Conservation (phyloP, 1,140 invertebrate genomes). For the Nylanderia fulva region DNA sequence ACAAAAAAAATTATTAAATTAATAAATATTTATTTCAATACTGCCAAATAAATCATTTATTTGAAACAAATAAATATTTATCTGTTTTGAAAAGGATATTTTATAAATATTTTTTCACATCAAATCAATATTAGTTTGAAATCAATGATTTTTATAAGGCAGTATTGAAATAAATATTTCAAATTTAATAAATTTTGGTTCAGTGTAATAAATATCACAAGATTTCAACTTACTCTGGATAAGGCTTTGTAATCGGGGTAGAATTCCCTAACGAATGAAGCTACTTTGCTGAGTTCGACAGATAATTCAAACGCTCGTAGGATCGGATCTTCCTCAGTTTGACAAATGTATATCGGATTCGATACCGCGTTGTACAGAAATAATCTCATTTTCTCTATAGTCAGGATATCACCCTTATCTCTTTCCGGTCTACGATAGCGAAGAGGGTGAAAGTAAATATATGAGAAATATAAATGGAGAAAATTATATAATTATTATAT, state of each 20-base stretch:
- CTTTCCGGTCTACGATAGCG: slow-evolving; percentile 71
- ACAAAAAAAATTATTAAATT: too few species aligned
- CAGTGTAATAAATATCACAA: too few species aligned
- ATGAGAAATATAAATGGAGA: background rate
- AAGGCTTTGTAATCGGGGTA: slow-evolving; percentile 87
- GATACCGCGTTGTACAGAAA: slow-evolving; percentile 88
- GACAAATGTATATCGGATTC: slow-evolving; percentile 89
- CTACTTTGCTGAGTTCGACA: slow-evolving; percentile 85
- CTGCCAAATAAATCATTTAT: too few species aligned
- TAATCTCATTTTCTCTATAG: slow-evolving; percentile 85
- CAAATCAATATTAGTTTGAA: too few species aligned
- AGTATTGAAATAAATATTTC: too few species aligned
- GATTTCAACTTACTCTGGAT: slow-evolving; percentile 76
- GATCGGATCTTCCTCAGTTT: slow-evolving; percentile 89
- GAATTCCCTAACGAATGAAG: slow-evolving; percentile 86
- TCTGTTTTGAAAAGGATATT: too few species aligned
- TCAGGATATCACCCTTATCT: slow-evolving; percentile 83
- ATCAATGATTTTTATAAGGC: too few species aligned
- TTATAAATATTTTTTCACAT: too few species aligned
- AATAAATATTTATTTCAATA: too few species aligned
- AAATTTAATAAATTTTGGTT: too few species aligned
- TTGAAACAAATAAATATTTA: too few species aligned
- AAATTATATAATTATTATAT: background rate
- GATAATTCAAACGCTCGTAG: slow-evolving; percentile 88
- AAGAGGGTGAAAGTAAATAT: background rate